phyloP scores from a whole-genome alignment of 2,888 invertebrate genomes.

The Nipponacmea schrenckii region DNA sequence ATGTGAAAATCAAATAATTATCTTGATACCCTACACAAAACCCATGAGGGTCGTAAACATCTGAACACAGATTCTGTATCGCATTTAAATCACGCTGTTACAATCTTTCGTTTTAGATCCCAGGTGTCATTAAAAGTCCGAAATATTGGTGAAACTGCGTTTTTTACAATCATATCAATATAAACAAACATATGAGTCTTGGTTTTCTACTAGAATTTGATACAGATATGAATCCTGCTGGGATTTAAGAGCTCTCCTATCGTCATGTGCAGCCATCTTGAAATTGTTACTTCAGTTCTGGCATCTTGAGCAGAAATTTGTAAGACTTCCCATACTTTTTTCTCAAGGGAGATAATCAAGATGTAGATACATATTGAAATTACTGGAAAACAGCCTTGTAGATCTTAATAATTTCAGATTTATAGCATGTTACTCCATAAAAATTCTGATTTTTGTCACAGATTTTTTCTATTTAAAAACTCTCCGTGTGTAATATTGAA shows the following conservation, averaged over 20 bases:
- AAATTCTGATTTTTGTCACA: no score
- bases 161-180: not conserved
- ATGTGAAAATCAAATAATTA: slow-evolving; percentile 3
- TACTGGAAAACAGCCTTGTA: not conserved
- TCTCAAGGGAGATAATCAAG: not conserved
- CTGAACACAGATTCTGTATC: not conserved
- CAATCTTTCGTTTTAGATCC: not conserved
- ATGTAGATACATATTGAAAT: slow-evolving; percentile 2
- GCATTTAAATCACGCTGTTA: not conserved
- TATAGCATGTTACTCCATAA: not conserved
- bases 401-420: slow-evolving; percentile 3
- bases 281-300: slow-evolving; percentile 1
- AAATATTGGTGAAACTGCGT: not conserved
- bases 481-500: no score
- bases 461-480: no score
- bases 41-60: slow-evolving; percentile 4
- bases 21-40: not conserved
- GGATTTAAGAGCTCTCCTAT: not conserved
- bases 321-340: not conserved
- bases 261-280: slow-evolving; percentile 7
- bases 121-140: slow-evolving; percentile 6
- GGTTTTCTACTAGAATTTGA: not conserved
- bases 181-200: slow-evolving; percentile 1
- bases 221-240: not conserved
- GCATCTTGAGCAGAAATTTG: not conserved